Percentiles rank a stretch among this genome's conserved stretches.
phyloP scores from a whole-genome alignment of 2,888 invertebrate genomes.

The Spilarctia lutea region DNA sequence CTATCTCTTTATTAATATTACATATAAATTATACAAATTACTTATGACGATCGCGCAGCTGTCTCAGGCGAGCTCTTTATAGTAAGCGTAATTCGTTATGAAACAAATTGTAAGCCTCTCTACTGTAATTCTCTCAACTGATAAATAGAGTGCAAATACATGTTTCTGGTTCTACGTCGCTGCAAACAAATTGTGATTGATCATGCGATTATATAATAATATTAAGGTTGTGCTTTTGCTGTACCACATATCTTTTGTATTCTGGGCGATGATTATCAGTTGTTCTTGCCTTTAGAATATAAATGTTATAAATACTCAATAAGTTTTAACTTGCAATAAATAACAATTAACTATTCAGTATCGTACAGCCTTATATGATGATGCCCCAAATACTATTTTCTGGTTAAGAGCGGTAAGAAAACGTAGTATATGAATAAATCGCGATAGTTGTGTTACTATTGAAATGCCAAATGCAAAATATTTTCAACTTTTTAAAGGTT shows the following conservation, averaged over 20 bases:
- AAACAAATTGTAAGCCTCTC: slow-evolving; percentile 21
- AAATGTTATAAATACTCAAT: slow-evolving; percentile 59
- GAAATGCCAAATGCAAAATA: too few relatives aligned
- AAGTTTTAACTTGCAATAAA: slow-evolving; percentile 53
- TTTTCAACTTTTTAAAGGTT: neutral
- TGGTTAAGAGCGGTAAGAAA: slow-evolving; percentile 32
- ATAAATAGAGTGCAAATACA: slow-evolving; percentile 78
- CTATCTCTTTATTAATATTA: slow-evolving; percentile 2
- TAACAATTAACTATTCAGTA: slow-evolving; percentile 53
- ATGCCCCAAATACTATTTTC: slow-evolving; percentile 42
- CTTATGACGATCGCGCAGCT: neutral
- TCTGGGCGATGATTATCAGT: slow-evolving; percentile 50
- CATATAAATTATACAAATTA: neutral
- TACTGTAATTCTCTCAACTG: slow-evolving; percentile 60
- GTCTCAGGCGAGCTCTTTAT: neutral
- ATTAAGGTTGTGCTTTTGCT: slow-evolving; percentile 75
- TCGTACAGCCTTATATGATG: slow-evolving; percentile 59
- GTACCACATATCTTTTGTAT: slow-evolving; percentile 71
- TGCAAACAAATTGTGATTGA: slow-evolving; percentile 61
- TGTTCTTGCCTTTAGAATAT: slow-evolving; percentile 66
- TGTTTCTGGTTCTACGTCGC: slow-evolving; percentile 51
- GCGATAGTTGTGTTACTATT: neutral
- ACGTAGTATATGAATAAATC: neutral
- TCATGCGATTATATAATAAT: slow-evolving; percentile 51
- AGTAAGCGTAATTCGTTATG: neutral